Base-by-base conservation (phyloP, 2,797 vertebrate genomes). In the Myiotriccus ornatus region DNA sequence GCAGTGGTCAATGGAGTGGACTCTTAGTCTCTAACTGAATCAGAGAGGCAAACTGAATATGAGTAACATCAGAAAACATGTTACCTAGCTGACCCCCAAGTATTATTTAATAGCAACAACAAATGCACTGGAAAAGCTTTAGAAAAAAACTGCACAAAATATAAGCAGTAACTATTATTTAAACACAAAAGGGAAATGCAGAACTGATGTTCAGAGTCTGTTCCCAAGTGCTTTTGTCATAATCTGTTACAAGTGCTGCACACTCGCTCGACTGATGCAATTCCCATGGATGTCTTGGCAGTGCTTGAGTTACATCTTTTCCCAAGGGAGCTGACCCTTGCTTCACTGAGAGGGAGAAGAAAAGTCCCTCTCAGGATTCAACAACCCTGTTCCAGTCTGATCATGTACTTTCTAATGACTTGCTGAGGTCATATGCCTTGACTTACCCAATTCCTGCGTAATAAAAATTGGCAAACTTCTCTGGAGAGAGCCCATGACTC, bases 271-370 rank as follows among this genome's bases (percentile, higher is more conserved):
- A 50, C 34, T 89, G 91, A 91, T 95, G 95, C 75, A 93, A 90
- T 96, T 96, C 94, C 91, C 95, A 87, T 82, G 87, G 37, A 74
- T 34, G 19, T 69, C 60, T 91, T 96, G 91, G 89, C 93, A 90
- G 67, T 32, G 21, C 46, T 94, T 57, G 67, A 64, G 71, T 70
- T 89, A 67, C 56, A 82, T 88, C 70, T 30, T 14, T 12, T 22
- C 96, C 91, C 80, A 64, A 67, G 94, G 93, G 95, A 95, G 34
- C 5, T 62, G 95, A 93, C 89, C 89, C n/a, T 84, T 87, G 64
- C 55, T 68, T 84, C 83, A 37, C 67, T 69, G 44, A 43, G n/a
- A 6, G 7, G 3, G 15, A 8, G 5, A 1, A 14, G 8, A 11
- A 28, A 65, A 23, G 13, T 90, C 70, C 35, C 35, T 77, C 46